phyloP scores from a whole-genome alignment of 2,888 invertebrate genomes.

The Lydus trimaculatus region DNA sequence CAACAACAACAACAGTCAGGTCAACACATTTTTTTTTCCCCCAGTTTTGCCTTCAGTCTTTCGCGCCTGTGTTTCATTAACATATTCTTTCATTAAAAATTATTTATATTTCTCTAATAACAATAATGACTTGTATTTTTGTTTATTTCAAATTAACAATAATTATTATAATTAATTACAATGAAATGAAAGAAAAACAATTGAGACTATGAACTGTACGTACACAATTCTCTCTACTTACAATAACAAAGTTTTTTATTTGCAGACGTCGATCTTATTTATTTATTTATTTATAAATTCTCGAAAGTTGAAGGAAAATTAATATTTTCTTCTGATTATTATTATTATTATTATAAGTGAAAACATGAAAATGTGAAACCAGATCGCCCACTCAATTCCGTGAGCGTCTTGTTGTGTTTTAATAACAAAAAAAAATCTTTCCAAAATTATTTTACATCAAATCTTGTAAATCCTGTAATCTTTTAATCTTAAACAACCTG shows the following conservation, averaged over 20 bases:
- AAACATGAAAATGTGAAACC: conserved; percentile 2
- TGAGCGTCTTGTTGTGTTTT: not conserved
- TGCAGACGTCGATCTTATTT: not conserved
- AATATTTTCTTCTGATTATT: not conserved
- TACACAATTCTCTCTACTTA: not conserved
- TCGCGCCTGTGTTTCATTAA: not conserved
- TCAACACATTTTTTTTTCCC: not conserved
- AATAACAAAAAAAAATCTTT: not conserved
- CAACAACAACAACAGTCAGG: not conserved
- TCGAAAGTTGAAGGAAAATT: not conserved
- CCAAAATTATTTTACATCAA: not conserved
- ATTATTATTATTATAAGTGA: not conserved
- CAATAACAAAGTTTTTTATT: not conserved
- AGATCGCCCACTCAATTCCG: conserved; percentile 1
- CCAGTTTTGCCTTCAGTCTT: not conserved
- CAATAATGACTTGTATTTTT: not conserved
- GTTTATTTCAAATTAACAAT: not conserved
- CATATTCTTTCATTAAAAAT: not conserved
- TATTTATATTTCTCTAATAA: not conserved
- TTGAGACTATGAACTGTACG: not conserved
- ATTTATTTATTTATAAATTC: not conserved
- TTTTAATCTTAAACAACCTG: no score
- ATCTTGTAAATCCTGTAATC: not conserved
- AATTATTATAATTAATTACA: not conserved
- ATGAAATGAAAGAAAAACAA: not conserved